A percentile compares a stretch with the other conserved stretches of the same genome.
These are phyloP conservation scores for Ditylenchus dipsaci DNA, from an alignment of 1,140 invertebrate genomes.

Conservation along the genomic window DNA sequence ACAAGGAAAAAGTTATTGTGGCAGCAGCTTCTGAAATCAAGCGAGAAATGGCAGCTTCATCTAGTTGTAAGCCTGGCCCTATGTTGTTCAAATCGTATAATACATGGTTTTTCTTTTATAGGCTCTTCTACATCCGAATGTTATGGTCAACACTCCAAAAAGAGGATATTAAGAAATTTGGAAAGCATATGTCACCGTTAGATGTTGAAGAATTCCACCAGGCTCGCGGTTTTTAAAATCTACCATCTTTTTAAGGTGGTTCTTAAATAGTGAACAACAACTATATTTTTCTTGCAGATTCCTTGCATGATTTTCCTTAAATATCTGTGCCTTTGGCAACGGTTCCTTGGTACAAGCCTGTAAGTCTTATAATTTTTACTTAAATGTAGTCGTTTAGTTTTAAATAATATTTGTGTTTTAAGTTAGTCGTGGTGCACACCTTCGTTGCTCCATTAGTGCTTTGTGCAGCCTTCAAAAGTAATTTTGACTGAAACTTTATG, in stretches of 20 bases:
- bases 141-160: not conserved
- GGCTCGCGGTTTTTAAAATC: not conserved
- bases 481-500: not conserved
- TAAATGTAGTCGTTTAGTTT: not conserved
- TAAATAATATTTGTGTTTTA: not conserved
- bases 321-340: slow-evolving; percentile 67
- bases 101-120: not conserved
- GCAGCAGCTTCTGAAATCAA: not conserved
- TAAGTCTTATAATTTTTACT: not conserved
- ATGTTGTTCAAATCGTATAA: not conserved
- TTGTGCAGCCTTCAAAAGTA: slow-evolving; percentile 25
- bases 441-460: slow-evolving; percentile 42
- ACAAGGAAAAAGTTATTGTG: not conserved
- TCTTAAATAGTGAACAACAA: not conserved
- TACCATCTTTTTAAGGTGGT: not conserved
- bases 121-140: no score
- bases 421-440: slow-evolving; percentile 64
- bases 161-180: not conserved
- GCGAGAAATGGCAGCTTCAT: not conserved
- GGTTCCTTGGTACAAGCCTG: slow-evolving; percentile 66
- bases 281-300: slow-evolving; percentile 55
- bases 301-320: slow-evolving; percentile 65
- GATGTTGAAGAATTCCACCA: not conserved
- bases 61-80: not conserved
- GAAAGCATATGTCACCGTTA: not conserved